These are phyloP conservation scores for Etheostoma nigrum DNA, from an alignment of 2,797 vertebrate species.

Conservation along the genomic window DNA sequence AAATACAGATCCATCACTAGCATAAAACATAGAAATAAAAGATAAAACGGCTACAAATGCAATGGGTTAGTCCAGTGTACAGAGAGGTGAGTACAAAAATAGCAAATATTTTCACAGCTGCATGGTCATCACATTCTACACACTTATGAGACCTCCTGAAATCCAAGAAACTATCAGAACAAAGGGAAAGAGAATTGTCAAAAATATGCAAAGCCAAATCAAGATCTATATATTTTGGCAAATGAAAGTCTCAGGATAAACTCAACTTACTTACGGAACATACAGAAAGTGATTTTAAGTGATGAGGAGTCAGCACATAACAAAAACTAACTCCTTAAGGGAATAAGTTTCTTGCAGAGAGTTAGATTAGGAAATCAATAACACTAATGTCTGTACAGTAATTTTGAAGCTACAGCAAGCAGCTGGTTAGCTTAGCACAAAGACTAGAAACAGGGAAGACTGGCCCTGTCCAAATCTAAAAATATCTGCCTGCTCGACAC, in stretches of 20 bases:
- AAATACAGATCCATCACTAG: slow-evolving; percentile 54
- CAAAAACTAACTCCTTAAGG: background rate
- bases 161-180: slow-evolving; percentile 32
- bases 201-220: slow-evolving; percentile 2
- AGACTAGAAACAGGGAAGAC: background rate
- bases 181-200: background rate
- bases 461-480: background rate
- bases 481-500: background rate
- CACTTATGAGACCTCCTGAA: slow-evolving; percentile 11
- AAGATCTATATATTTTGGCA: background rate
- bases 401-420: background rate
- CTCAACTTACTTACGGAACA: background rate
- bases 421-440: background rate
- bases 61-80: slow-evolving; percentile 78
- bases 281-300: background rate
- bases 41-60: slow-evolving; percentile 61
- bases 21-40: slow-evolving; percentile 52
- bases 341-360: background rate
- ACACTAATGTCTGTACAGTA: background rate
- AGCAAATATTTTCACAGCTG: slow-evolving; percentile 63
- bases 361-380: background rate
- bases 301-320: background rate
- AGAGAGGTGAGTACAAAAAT: slow-evolving; percentile 66
- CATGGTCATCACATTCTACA: slow-evolving; percentile 33
- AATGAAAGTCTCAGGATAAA: background rate